Evolutionary conservation across 2,888 invertebrate genomes (phyloP).

Genomic region (Caradrina kadenii): DNA sequence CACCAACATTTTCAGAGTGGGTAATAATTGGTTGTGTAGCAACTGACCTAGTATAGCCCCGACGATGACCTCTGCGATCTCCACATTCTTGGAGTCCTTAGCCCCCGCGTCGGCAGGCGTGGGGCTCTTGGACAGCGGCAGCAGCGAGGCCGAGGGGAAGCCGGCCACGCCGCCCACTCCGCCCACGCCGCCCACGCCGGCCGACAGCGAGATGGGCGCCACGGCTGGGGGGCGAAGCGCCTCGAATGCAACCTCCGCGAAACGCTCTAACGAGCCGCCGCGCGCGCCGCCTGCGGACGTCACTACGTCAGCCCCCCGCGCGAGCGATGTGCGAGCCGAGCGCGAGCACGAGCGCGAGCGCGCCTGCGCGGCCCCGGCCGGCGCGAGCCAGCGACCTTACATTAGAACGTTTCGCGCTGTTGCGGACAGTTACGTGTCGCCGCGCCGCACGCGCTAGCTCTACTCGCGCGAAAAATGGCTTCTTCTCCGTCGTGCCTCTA

Average conservation of each 20-base stretch:
- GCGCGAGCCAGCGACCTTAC: constrained; percentile 66
- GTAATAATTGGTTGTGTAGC: no score
- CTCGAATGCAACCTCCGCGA: constrained; percentile 94
- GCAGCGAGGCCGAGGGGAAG: constrained; percentile 93
- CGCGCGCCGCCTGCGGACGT: constrained; percentile 79
- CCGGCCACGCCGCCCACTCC: constrained; percentile 88
- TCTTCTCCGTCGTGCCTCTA: constrained; percentile 1
- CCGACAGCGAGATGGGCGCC: constrained; percentile 96
- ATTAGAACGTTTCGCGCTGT: constrained; percentile 87
- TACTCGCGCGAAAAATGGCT: background rate
- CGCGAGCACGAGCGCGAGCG: constrained; percentile 58
- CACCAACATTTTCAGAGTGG: no score
- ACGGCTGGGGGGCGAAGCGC: constrained; percentile 92
- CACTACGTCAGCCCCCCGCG: constrained; percentile 42
- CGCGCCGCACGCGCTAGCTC: constrained; percentile 31
- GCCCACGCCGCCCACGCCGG: constrained; percentile 89
- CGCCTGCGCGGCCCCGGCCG: background rate
- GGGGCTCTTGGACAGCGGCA: constrained; percentile 94
- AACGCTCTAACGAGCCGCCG: constrained; percentile 91
- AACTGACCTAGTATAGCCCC: constrained; percentile 97
- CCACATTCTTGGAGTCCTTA: constrained; percentile 97
- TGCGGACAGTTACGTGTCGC: constrained; percentile 72
- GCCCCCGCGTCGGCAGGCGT: constrained; percentile 94
- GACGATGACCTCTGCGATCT: constrained; percentile 98
- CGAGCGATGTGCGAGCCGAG: no score